A percentile compares a stretch with the other conserved stretches of the same genome.
phyloP scores from a whole-genome alignment of 2,888 invertebrate genomes.

The Lymantria monacha region DNA sequence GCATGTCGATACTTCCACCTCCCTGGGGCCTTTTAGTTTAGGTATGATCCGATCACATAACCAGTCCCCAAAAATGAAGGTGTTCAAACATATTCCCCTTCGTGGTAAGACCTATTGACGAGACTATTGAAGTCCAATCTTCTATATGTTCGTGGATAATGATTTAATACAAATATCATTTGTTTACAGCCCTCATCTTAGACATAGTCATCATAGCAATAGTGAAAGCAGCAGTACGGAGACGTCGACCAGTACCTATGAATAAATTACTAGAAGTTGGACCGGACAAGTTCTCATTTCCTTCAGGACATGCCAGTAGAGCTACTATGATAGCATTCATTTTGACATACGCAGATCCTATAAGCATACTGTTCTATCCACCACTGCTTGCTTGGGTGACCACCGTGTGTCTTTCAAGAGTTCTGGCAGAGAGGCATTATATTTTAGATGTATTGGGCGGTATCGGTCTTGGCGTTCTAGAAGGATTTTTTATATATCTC shows the following conservation, averaged over 20 bases:
- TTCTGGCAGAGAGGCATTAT: slow-evolving; percentile 93
- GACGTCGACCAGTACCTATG: slow-evolving; percentile 88
- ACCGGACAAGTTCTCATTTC: slow-evolving; percentile 95
- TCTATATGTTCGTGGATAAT: too few species aligned
- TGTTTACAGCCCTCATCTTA: slow-evolving; percentile 86
- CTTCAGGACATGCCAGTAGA: slow-evolving; percentile 96
- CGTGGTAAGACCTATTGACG: too few species aligned
- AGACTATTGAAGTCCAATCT: too few species aligned
- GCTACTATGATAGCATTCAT: slow-evolving; percentile 89
- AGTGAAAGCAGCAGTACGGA: slow-evolving; percentile 88
- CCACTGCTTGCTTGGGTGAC: slow-evolving; percentile 88
- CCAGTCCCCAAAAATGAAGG: too few species aligned
- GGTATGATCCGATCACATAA: too few species aligned
- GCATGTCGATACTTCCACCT: too few species aligned
- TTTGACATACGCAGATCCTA: slow-evolving; percentile 85
- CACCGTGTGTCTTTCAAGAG: slow-evolving; percentile 88
- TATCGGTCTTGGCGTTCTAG: slow-evolving; percentile 85
- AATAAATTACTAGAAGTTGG: slow-evolving; percentile 88
- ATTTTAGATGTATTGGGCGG: slow-evolving; percentile 93
- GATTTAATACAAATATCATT: background rate
- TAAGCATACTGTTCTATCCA: slow-evolving; percentile 82
- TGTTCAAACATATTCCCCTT: too few species aligned
- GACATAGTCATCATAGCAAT: slow-evolving; percentile 90
- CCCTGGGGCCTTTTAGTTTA: too few species aligned
- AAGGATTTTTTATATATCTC: slow-evolving; percentile 84